A percentile compares a stretch with the other conserved stretches of the same genome.
Evolutionary conservation across 1,140 invertebrate species (phyloP).

Genomic region (Habropoda laboriosa): DNA sequence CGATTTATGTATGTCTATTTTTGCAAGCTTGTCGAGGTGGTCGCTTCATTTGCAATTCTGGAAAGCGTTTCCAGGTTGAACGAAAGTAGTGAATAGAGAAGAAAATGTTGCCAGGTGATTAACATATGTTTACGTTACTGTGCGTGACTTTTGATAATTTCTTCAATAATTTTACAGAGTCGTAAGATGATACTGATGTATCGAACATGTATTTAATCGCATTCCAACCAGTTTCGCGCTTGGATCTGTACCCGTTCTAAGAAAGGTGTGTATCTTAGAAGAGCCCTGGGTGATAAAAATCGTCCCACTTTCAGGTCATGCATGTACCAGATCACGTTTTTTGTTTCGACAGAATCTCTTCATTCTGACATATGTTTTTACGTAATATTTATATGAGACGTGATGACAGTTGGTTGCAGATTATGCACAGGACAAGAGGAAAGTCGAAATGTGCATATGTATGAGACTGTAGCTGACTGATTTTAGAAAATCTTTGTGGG

Average conservation of each 20-base stretch:
- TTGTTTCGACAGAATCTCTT: not conserved
- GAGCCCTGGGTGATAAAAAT: conserved; percentile 17
- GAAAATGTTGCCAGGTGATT: not conserved
- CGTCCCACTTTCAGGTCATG: conserved; percentile 15
- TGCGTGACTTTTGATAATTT: not conserved
- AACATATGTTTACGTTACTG: not conserved
- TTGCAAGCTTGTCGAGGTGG: not conserved
- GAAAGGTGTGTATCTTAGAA: conserved; percentile 1
- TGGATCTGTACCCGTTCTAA: no score
- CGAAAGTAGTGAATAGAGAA: not conserved
- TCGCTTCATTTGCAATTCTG: not conserved
- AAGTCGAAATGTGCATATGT: not conserved
- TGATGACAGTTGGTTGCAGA: not conserved
- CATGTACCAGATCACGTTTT: not conserved
- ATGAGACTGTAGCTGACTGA: not conserved
- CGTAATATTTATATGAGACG: not conserved
- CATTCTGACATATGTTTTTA: not conserved
- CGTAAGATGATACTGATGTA: not conserved
- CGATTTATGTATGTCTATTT: not conserved
- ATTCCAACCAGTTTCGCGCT: not conserved
- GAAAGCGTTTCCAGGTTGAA: not conserved
- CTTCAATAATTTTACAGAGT: not conserved
- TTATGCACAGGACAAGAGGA: not conserved
- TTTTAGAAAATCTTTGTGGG: not conserved
- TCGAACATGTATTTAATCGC: not conserved